Evolutionary conservation across 2,797 vertebrate species (phyloP), one percentile per base, ranked within the genome.

Genomic region (Pelobates cultripes): DNA sequence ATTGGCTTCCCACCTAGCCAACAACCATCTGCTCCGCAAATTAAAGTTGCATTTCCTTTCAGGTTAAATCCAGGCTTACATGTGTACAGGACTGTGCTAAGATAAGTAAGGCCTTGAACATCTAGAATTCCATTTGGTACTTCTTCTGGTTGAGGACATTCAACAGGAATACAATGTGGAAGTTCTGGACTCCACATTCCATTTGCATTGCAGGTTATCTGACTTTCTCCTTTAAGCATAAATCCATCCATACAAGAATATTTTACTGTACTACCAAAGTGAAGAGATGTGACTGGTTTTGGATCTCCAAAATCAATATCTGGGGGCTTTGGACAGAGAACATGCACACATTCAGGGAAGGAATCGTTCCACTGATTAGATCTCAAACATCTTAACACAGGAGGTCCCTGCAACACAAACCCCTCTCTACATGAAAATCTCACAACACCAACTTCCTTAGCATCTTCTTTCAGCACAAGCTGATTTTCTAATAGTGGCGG

Each of bases 21-120:
- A n/a, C 92, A 88, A 41, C 98, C 98, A 63, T 92, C 94, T 78
- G 99, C 96, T 75, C 97, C 98, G 87, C 98, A 99, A 74, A 99
- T 94, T 14, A 95, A 90, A 4, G 96, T 99, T 2, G 94, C 87
- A 79, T 99, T 98, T 0, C 98, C 98, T 0, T 92, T 85, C 75
- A 99, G 87, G 45, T 95, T 92, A 81, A 96, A 97, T 40, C 98
- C 98, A 47, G 94, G 93, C 84, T 94, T 97, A 85, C 98, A 99
- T 9, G 95, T 96, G 81, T 99, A 99, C 45, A 96, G 90, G 0
- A 97, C 97, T 77, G 96, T 97, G 90, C 96, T 99, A 78, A 99
- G 97, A 86, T 97, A 99, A 87, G 96, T 97, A 70, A 99, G 95
- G 45, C 98, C 98, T 87, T 99, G 98, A 14, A 98, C 96, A 13